Conservation (phyloP, 2,888 invertebrate species). For the Gymnocheta viridis region DNA sequence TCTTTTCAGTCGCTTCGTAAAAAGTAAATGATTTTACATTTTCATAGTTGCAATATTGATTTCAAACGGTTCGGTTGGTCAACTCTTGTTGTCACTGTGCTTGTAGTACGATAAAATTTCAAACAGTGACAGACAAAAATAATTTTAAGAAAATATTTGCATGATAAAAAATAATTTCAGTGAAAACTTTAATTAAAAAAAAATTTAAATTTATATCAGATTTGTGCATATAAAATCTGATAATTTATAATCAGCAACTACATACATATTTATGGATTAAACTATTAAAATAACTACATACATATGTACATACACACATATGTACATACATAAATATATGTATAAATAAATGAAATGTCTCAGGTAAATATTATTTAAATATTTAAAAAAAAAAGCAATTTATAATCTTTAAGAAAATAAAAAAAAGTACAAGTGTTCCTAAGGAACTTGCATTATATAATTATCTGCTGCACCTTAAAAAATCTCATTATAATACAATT, state of each 20-base stretch:
- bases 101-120: neutral
- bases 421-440: no score
- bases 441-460: no score
- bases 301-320: neutral
- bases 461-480: no score
- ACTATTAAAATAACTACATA: neutral
- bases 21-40: slow-evolving; percentile 72
- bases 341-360: neutral
- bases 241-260: neutral
- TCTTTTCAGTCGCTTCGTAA: slow-evolving; percentile 59
- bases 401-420: no score
- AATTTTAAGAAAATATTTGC: neutral
- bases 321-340: neutral
- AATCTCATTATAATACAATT: no score
- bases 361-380: no score
- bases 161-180: neutral
- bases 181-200: neutral
- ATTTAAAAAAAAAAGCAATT: no score
- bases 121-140: neutral
- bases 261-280: neutral
- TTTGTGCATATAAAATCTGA: no score
- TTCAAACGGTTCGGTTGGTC: slow-evolving; percentile 76
- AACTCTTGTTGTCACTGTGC: slow-evolving; percentile 37
- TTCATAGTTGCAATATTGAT: slow-evolving; percentile 78
- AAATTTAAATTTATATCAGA: neutral